phyloP scores from a whole-genome alignment of 2,888 invertebrate species.

The Drosophila recens region DNA sequence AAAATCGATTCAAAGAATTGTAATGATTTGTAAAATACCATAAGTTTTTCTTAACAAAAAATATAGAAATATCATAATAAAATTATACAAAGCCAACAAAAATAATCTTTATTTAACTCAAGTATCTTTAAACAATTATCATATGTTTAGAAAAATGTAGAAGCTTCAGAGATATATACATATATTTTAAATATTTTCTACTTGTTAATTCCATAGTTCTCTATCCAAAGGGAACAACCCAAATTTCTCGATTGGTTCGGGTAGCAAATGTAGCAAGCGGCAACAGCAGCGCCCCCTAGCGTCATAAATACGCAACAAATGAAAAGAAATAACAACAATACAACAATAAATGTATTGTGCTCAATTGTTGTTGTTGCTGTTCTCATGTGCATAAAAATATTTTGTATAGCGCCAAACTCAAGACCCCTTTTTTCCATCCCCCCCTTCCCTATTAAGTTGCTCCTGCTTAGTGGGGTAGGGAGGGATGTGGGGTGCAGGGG shows the following conservation, averaged over 20 bases:
- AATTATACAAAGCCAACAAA: too few relatives aligned
- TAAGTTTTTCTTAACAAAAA: too few relatives aligned
- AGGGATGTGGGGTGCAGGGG: neutral
- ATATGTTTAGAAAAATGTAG: too few relatives aligned
- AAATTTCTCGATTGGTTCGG: neutral
- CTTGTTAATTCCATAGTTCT: too few relatives aligned
- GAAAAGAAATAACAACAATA: conserved; percentile 32
- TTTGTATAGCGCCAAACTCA: conserved; percentile 30
- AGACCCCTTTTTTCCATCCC: neutral
- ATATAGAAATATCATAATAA: too few relatives aligned
- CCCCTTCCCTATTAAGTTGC: neutral
- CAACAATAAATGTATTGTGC: conserved; percentile 57
- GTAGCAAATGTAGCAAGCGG: conserved; percentile 21
- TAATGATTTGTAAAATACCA: too few relatives aligned
- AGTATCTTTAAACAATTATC: too few relatives aligned
- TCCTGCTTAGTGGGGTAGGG: neutral
- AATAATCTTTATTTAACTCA: too few relatives aligned
- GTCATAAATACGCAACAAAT: conserved; percentile 71
- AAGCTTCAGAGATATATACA: too few relatives aligned
- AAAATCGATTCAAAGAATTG: too few relatives aligned
- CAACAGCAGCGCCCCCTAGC: conserved; percentile 47
- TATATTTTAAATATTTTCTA: too few relatives aligned
- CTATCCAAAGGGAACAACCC: too few relatives aligned
- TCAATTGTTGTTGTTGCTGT: conserved; percentile 20
- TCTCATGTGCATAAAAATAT: conserved; percentile 45